phyloP scores from a whole-genome alignment of 2,797 vertebrate species.

The Danio jaintianensis region DNA sequence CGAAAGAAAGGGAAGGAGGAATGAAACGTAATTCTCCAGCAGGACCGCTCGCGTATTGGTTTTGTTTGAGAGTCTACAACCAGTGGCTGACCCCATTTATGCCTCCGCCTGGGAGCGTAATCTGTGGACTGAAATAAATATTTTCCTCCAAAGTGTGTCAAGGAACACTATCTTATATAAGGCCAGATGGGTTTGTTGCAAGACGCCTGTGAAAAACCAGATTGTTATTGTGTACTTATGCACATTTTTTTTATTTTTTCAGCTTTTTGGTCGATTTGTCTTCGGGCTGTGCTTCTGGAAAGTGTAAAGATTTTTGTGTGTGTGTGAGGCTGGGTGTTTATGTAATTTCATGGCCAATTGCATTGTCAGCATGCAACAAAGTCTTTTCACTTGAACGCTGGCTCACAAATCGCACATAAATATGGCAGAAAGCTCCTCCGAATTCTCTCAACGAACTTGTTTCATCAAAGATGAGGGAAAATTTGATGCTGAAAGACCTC shows the following conservation, averaged over 20 bases:
- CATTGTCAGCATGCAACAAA: conserved; percentile 54
- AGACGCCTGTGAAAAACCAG: conserved; percentile 36
- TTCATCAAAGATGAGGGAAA: not conserved
- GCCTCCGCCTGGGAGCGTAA: conserved; percentile 55
- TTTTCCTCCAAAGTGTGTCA: conserved; percentile 59
- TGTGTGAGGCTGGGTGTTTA: conserved; percentile 60
- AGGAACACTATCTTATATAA: conserved; percentile 63
- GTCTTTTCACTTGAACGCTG: conserved; percentile 47
- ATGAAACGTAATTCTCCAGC: not conserved
- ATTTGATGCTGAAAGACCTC: not conserved
- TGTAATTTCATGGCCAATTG: conserved; percentile 69
- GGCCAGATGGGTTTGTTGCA: conserved; percentile 54
- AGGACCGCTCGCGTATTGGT: conserved; percentile 3
- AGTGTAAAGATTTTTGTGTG: conserved; percentile 40
- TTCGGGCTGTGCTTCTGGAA: conserved; percentile 35
- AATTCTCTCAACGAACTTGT: not conserved
- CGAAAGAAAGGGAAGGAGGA: not conserved
- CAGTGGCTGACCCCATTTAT: conserved; percentile 45
- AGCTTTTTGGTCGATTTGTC: conserved; percentile 48
- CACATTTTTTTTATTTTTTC: conserved; percentile 27
- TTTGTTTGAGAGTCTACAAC: conserved; percentile 36
- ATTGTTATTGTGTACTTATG: conserved; percentile 49
- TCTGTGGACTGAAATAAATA: conserved; percentile 58
- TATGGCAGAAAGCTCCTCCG: not conserved
- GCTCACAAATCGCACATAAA: conserved; percentile 33